phyloP scores from a whole-genome alignment of 1,140 invertebrate genomes.

The Nymphalis io region DNA sequence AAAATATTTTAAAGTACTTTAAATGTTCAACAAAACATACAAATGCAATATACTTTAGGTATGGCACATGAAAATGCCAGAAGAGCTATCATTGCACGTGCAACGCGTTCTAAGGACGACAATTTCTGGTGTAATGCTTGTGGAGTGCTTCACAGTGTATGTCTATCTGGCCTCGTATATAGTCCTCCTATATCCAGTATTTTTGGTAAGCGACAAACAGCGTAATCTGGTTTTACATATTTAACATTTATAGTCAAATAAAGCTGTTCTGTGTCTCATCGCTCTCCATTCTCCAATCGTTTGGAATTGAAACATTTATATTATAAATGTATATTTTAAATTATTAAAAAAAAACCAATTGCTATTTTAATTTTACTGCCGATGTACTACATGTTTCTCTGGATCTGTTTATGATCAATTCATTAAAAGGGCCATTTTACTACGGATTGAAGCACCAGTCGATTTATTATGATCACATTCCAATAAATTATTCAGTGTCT shows the following conservation, averaged over 20 bases:
- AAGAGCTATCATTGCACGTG: constrained; percentile 56
- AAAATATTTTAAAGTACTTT: too few relatives aligned
- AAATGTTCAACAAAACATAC: too few relatives aligned
- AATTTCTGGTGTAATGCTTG: constrained; percentile 69
- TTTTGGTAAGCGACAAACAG: constrained; percentile 53
- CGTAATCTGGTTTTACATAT: too few relatives aligned
- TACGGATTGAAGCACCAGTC: constrained; percentile 15
- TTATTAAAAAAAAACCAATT: too few relatives aligned
- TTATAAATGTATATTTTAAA: too few relatives aligned
- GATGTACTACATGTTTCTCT: background rate
- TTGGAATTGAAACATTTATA: too few relatives aligned
- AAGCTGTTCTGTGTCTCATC: too few relatives aligned
- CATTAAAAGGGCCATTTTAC: constrained; percentile 2
- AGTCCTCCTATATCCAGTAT: constrained; percentile 72
- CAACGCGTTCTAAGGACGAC: constrained; percentile 64
- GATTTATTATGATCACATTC: constrained; percentile 28
- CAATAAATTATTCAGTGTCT: constrained; percentile 29
- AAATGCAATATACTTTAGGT: constrained; percentile 45
- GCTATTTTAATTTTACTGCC: too few relatives aligned
- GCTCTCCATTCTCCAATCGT: too few relatives aligned
- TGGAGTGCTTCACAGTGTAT: constrained; percentile 73
- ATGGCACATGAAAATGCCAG: constrained; percentile 73
- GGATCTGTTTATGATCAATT: constrained; percentile 13
- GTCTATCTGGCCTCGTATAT: constrained; percentile 74
- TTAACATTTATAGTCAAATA: too few relatives aligned